Base-by-base conservation (phyloP, 2,888 invertebrate species). In the Strigamia transsilvanica region DNA sequence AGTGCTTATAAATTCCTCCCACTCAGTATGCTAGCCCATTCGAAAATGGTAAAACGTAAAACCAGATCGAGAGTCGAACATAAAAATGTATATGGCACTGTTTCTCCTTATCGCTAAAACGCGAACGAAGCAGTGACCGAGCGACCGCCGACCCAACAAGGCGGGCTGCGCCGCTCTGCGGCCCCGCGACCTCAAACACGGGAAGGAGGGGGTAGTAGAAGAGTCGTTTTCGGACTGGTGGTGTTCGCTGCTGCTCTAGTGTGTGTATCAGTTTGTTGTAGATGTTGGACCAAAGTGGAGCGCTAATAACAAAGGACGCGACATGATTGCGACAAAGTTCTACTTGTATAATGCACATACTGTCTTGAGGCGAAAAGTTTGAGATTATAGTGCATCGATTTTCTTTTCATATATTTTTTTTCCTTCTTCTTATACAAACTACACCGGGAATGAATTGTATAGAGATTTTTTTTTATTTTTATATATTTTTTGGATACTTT, bases 21-120 rank as follows among this genome's bases (percentile, higher is more conserved):
- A 46, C 46, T 38, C 38, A 38, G 9, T 38, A 38, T 9, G 38
- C 38, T 46, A 3, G 46, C 15, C n/a, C 46, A 18, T 56, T 18
- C 18, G 56, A 51, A 51, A 51, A 51, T n/a, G 51, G 56, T 18
- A 18, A 56, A 56, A 56, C 56, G 15, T 56, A 56, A 56, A 56
- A 56, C n/a, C 56, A 56, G 56, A 56, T 56, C 56, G 56, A 18
- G 21, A 18, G 18, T n/a, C 9, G 56, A 46, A 46, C 56, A 56
- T 56, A 56, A 56, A 56, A 56, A 56, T 56, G 56, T 56, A 56
- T 56, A 56, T 56, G 56, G 56, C 56, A 56, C 56, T 56, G 56
- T 56, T 56, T 56, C 56, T 56, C 56, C 56, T 56, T 56, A 56
- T 56, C 56, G 56, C 56, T 12, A 46, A 46, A 46, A 46, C 46